Percentiles rank a stretch among this genome's conserved stretches.
Conservation (phyloP, 2,797 vertebrate species). For the Lycodopsis pacificus region DNA sequence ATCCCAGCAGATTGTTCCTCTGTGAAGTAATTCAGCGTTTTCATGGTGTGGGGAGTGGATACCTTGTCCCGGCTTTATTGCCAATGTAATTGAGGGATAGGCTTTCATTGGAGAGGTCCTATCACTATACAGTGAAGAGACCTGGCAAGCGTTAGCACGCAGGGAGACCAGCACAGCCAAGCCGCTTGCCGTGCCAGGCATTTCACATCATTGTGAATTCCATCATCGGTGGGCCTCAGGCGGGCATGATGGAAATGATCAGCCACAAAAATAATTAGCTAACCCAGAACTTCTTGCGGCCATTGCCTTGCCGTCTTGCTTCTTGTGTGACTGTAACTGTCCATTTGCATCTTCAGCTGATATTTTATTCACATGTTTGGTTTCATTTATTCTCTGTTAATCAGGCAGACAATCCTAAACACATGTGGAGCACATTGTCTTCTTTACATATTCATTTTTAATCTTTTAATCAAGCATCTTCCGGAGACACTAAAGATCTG, state of each 20-base stretch:
- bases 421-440: slow-evolving; percentile 9
- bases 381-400: not conserved
- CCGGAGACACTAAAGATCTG: slow-evolving; percentile 28
- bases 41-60: slow-evolving; percentile 35
- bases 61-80: slow-evolving; percentile 49
- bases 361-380: not conserved
- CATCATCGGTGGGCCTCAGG: slow-evolving; percentile 61
- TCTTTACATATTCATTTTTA: slow-evolving; percentile 31
- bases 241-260: slow-evolving; percentile 50
- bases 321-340: slow-evolving; percentile 15
- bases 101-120: slow-evolving; percentile 66
- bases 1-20: slow-evolving; percentile 38
- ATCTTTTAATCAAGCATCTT: slow-evolving; percentile 7
- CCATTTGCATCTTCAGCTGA: slow-evolving; percentile 21
- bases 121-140: slow-evolving; percentile 61
- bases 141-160: slow-evolving; percentile 61
- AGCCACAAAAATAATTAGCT: slow-evolving; percentile 66
- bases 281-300: slow-evolving; percentile 39
- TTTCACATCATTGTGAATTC: slow-evolving; percentile 73
- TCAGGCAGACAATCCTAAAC: not conserved
- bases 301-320: not conserved
- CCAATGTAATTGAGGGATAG: slow-evolving; percentile 67
- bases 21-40: slow-evolving; percentile 40
- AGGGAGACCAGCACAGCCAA: slow-evolving; percentile 54
- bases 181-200: slow-evolving; percentile 59